Base-by-base conservation (phyloP, 2,113 vertebrate species). In the Hippotragus niger region DNA sequence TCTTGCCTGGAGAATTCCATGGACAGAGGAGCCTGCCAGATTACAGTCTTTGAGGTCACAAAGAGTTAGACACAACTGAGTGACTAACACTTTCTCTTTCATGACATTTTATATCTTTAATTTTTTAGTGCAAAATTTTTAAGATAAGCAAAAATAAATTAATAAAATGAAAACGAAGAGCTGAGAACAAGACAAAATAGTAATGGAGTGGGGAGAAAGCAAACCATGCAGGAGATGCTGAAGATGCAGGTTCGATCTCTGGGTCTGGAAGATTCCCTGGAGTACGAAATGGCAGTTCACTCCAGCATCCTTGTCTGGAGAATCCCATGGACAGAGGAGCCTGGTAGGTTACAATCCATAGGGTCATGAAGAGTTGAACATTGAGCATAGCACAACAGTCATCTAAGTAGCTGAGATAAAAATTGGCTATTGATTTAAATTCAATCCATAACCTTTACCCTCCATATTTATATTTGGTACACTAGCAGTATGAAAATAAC, bases 101-200 rank as follows among this genome's bases (percentile, higher is more conserved):
- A 97, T 98, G 94, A 98, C 52, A 98, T 98, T 98, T 97, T 97
- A 98, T 93, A 91, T 97, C 97, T 98, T 98, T 98, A 97, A 95
- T 98, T 98, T 97, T 95, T 98, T 96, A 94, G 96, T 97, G 17
- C 21, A 82, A 53, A 6, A 40, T 55, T 83, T 82, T 83, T 55
- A 36, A n/a, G 90, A 33, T 95, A 98, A 96, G 25, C 1, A 52
- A 16, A 52, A 67, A 52, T 71, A 53, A 53, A 53, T 36, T 36
- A 71, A 67, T n/a, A 58, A 71, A 47, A 14, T 33, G 45, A 78
- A n/a, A 91, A 84, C 16, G 1, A 87, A 71, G 9, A 92, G 3
- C 4, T 47, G 29, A 74, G 60, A 71, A 57, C 0, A 78, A 45
- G 27, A 71, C 25, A 92, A 93, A 94, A 67, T 2, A 5, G 13